Base-by-base conservation (phyloP, 92 coral and sea anemone species). In the Umimayanthus chanpuru region DNA sequence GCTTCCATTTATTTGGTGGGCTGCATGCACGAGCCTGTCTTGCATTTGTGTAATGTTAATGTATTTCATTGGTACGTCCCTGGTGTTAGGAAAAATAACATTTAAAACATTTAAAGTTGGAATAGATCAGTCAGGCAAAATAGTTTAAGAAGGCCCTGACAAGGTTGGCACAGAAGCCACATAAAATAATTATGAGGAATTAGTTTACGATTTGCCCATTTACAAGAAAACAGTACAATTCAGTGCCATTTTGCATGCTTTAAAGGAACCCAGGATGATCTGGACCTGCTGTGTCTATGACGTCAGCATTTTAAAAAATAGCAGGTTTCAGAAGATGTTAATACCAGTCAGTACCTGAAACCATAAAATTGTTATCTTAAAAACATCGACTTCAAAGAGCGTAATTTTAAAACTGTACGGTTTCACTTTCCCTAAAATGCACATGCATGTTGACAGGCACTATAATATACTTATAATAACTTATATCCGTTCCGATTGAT, bases 171-270 rank as follows among this genome's bases (percentile, higher is more conserved):
- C 74, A 70, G 29, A 0, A 70, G 29, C 32, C 75, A 70, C 11
- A 23, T 26, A 26, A 70, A 70, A 70, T 70, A 21, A 26, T 26
- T 26, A 70, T n/a, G 70, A 64, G 70, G 75, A 26, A 21, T 10
- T 9, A 23, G 32, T 4, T 70, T 21, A 21, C 75, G 75, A 70
- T 70, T 70, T 70, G 75, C 36, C 32, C 28, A 70, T 70, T 70
- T 70, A 70, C 75, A 21, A 70, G 75, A 70, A 70, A 70, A 23
- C 75, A 70, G 75, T 70, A 70, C 75, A 70, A 70, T 26, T 70
- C 4, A 26, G 28, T 4, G 32, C 39, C 11, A 10, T 70, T 70
- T 70, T n/a, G 75, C 75, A 70, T 70, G 75, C 38, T 70, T 70
- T 26, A 70, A 70, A 23, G 75, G 39, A 26, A 26, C 75, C 75